A percentile compares a stretch with the other conserved stretches of the same genome.
phyloP scores from a whole-genome alignment of 1,140 invertebrate species.

The Lasaia peninsularis region DNA sequence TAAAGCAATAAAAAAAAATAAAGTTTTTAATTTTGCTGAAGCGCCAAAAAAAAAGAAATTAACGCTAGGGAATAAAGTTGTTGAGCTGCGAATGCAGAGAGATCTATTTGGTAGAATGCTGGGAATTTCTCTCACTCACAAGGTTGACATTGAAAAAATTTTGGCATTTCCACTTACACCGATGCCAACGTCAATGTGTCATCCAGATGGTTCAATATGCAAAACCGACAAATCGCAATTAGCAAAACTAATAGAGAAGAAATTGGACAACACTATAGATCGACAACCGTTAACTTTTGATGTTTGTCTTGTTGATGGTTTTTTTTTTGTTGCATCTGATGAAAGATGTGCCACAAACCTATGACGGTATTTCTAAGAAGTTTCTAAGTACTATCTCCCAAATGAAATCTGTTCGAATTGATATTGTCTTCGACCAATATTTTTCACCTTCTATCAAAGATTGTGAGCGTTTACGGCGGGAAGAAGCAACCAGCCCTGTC shows the following conservation, averaged over 20 bases:
- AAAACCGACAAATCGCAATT: constrained; percentile 30
- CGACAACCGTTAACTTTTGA: background rate
- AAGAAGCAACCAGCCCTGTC: constrained; percentile 12
- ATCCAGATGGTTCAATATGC: constrained; percentile 24
- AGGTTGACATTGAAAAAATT: constrained; percentile 3
- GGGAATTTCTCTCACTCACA: background rate
- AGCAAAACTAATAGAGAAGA: constrained; percentile 17
- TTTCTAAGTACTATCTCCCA: background rate
- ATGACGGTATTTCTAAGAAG: background rate
- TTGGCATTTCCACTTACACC: constrained; percentile 6
- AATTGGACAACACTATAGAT: background rate
- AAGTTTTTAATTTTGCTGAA: constrained; percentile 4
- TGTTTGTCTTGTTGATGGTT: constrained; percentile 25
- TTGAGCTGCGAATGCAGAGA: constrained; percentile 2
- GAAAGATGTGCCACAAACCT: background rate
- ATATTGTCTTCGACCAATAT: constrained; percentile 30
- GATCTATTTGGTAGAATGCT: constrained; percentile 13
- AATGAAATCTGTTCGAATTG: background rate
- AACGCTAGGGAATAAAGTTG: constrained; percentile 2
- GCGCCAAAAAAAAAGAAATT: constrained; percentile 12
- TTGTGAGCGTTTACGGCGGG: constrained; percentile 23
- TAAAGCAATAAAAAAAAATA: constrained; percentile 26
- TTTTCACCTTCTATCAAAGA: constrained; percentile 37
- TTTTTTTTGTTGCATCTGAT: constrained; percentile 21
- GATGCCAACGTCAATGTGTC: background rate